Conservation (phyloP, 2,113 vertebrate genomes). For the Upupa epops region DNA sequence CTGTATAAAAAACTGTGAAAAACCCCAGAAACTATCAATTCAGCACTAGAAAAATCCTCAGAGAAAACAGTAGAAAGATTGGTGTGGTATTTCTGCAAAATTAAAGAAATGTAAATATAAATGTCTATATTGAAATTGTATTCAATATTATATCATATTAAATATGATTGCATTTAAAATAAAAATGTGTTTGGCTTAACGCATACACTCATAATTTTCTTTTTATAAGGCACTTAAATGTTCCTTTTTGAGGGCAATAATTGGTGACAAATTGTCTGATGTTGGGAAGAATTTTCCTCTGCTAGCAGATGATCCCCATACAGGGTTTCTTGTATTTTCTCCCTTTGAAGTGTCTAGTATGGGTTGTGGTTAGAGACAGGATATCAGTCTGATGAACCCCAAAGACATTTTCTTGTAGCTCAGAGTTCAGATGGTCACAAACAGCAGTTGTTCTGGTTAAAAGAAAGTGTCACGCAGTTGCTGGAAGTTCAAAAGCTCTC, state of each 20-base stretch:
- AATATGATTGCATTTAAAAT: neutral
- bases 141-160: no score
- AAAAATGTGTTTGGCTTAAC: neutral
- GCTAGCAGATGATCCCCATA: slow-evolving; percentile 57
- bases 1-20: neutral
- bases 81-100: neutral
- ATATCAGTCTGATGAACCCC: slow-evolving; percentile 44
- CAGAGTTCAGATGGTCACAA: slow-evolving; percentile 61
- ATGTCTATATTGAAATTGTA: no score
- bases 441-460: slow-evolving; percentile 57
- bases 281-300: slow-evolving; percentile 35
- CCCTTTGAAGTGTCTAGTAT: slow-evolving; percentile 48
- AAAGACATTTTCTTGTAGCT: slow-evolving; percentile 52
- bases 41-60: neutral
- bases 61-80: neutral
- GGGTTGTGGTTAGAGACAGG: slow-evolving; percentile 60
- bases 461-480: slow-evolving; percentile 26
- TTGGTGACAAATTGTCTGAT: slow-evolving; percentile 37
- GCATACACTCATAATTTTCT: neutral
- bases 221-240: slow-evolving; percentile 8
- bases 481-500: slow-evolving; percentile 55
- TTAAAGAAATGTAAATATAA: neutral
- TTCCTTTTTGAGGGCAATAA: slow-evolving; percentile 8
- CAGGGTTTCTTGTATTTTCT: slow-evolving; percentile 53
- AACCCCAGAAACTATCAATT: neutral